Evolutionary conservation across 2,888 invertebrate species (phyloP).

Genomic region (Seira ritae): DNA sequence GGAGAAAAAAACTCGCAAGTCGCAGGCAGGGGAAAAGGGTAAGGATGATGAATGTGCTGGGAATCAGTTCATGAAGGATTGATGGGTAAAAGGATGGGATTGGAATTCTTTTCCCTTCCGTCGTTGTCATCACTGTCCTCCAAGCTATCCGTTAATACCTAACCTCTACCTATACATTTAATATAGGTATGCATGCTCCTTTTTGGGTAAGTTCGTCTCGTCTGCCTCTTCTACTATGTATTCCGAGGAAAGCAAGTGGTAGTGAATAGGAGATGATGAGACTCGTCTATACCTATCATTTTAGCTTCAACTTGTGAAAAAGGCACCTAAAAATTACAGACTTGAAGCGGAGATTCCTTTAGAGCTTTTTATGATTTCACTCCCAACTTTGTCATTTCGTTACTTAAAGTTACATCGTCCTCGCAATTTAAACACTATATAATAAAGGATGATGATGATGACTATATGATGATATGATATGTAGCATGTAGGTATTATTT

Average conservation of each 20-base stretch:
- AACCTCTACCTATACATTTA: too few species aligned
- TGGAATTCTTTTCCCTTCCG: constrained; percentile 18
- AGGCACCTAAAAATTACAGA: neutral
- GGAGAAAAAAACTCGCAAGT: too few species aligned
- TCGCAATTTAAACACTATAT: too few species aligned
- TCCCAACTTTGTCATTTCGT: neutral
- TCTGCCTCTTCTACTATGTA: too few species aligned
- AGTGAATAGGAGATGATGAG: neutral
- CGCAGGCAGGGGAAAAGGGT: neutral
- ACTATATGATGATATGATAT: too few species aligned
- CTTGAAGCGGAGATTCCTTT: neutral
- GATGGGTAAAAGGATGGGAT: constrained; percentile 29
- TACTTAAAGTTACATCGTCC: neutral
- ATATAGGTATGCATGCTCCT: too few species aligned
- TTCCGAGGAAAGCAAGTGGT: neutral
- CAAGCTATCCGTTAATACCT: constrained; percentile 13
- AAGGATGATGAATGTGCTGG: constrained; percentile 38
- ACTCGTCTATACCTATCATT: neutral
- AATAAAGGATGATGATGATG: too few species aligned
- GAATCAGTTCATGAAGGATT: constrained; percentile 47
- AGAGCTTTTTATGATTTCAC: neutral
- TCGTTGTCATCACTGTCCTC: constrained; percentile 33
- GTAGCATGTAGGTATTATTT: too few species aligned
- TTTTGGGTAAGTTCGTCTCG: too few species aligned
- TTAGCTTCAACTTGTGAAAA: neutral